These are phyloP conservation scores for Parazoanthus atlanticus DNA, from an alignment of 92 coral and sea anemone genomes.

Conservation along the genomic window DNA sequence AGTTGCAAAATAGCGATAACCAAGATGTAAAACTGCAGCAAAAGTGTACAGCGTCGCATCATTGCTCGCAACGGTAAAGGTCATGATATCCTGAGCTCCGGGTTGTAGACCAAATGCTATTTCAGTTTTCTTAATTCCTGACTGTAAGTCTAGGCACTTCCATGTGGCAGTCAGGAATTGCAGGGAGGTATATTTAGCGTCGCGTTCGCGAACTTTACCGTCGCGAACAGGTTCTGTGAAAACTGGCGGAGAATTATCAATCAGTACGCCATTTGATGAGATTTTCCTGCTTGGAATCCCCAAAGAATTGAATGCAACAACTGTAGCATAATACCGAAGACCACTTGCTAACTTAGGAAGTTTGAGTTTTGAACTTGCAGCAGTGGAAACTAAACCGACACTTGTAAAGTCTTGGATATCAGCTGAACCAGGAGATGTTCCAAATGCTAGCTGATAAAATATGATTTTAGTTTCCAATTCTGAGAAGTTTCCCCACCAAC, in stretches of 20 bases:
- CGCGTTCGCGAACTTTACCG: conserved; percentile 39
- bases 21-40: conserved; percentile 39
- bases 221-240: conserved; percentile 60
- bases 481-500: conserved; percentile 69
- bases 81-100: conserved; percentile 60
- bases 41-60: conserved; percentile 44
- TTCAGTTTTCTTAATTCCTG: conserved; percentile 33
- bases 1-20: conserved; percentile 75
- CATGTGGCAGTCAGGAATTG: conserved; percentile 57
- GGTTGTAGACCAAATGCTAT: conserved; percentile 84
- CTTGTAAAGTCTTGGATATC: conserved; percentile 75
- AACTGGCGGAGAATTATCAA: conserved; percentile 78
- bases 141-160: conserved; percentile 71
- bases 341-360: conserved; percentile 66
- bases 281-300: conserved; percentile 73
- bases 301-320: conserved; percentile 68
- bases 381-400: conserved; percentile 68
- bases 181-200: conserved; percentile 42
- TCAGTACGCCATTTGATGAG: conserved; percentile 76
- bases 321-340: conserved; percentile 71
- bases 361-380: conserved; percentile 73
- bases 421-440: conserved; percentile 59
- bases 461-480: conserved; percentile 69
- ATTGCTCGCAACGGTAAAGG: conserved; percentile 52
- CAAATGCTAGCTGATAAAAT: conserved; percentile 74